Base-by-base conservation (phyloP, 1,140 invertebrate genomes). In the Lucilia cuprina region DNA sequence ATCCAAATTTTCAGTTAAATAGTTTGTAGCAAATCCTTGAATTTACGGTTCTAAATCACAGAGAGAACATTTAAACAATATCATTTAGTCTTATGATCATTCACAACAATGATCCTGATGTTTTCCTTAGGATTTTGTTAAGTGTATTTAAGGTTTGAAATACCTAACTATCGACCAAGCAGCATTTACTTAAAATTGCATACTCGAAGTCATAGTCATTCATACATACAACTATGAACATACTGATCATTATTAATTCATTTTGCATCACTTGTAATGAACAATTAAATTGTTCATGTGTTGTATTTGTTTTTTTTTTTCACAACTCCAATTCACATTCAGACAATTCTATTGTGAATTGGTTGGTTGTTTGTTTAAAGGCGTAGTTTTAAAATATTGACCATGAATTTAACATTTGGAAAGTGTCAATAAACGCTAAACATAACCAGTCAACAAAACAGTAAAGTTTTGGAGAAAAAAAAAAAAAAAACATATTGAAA, bases 381-480 rank as follows among this genome's bases (percentile, higher is more conserved):
- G 77, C 41, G 77, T 80, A 80, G 77, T 21, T 50, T 21, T 12
- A 49, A 70, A 49, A 50, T 80, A 80, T 49, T 80, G 77, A 21
- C 77, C n/a, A 80, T 80, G 77, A 80, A 80, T 50, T 41, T 80
- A 21, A 49, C 47, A 78, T 19, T 78, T 78, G 75, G 75, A 80
- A 80, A 80, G 77, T 80, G 77, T 80, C 77, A 80, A 80, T 80
- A 80, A 80, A 80, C 77, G 77, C n/a, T 49, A 80, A 80, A 80
- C 77, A 80, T 80, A 49, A 70, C 41, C 41, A 41, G 41, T 19
- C 77, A 80, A 14, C 77, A 13, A 80, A 80, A 21, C 12, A 47
- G 34, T 41, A 41, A 80, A 80, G 21, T 70, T 70, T 10, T 19
- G 3, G 25, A 30, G 25, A 30, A 30, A 30, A 30, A 30, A 30